Percentiles rank a stretch among this genome's conserved stretches.
Conservation (phyloP, 2,113 vertebrate genomes). For the Phalacrocorax brasilianus region DNA sequence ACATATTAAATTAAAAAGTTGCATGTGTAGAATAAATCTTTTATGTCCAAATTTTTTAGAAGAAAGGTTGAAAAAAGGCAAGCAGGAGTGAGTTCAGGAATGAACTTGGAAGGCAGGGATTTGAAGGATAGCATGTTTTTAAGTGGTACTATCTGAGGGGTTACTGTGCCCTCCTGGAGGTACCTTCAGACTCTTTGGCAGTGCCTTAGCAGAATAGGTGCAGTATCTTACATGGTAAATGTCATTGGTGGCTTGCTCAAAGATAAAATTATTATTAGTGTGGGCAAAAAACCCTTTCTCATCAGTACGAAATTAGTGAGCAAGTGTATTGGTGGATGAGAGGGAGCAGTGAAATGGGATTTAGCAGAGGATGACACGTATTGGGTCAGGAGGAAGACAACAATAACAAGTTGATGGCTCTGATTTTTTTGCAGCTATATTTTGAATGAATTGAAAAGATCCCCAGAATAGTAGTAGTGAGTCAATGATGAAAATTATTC, state of each 20-base stretch:
- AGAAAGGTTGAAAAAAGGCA: neutral
- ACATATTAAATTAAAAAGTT: neutral
- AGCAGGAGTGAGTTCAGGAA: neutral
- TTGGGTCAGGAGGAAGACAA: neutral
- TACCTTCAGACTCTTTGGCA: neutral
- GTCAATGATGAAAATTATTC: conserved; percentile 41
- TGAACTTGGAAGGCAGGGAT: neutral
- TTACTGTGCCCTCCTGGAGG: neutral
- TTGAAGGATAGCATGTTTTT: neutral
- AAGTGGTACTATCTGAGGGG: neutral
- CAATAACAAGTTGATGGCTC: conserved; percentile 19
- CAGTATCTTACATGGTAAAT: neutral
- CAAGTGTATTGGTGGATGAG: neutral
- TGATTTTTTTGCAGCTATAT: neutral
- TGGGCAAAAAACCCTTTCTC: neutral
- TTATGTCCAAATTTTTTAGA: neutral
- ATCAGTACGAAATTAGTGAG: neutral
- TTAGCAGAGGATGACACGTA: neutral
- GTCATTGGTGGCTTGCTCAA: neutral
- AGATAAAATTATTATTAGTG: neutral
- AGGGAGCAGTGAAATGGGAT: neutral
- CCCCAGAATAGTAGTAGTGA: conserved; percentile 35
- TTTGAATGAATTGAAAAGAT: conserved; percentile 16
- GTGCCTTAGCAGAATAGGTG: neutral
- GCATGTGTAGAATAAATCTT: neutral